Evolutionary conservation across 2,888 invertebrate species (phyloP), one percentile per base, ranked within the genome.

Genomic region (Hermaeophaga mercurialis): DNA sequence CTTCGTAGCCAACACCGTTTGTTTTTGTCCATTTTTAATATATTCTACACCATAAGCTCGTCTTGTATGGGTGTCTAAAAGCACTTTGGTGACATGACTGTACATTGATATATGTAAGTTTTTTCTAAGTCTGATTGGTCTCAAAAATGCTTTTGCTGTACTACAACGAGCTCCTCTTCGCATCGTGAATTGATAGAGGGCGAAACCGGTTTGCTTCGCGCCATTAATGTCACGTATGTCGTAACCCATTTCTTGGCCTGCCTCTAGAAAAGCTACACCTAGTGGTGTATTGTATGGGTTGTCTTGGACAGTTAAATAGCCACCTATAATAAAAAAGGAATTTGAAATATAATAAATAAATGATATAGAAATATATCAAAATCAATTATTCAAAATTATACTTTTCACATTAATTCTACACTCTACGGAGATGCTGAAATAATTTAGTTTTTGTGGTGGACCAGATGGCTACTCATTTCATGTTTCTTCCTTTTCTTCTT

Each of bases 161-260:
- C 92, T 92, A 71, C 91, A 91, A 54, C 94, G 82, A 0, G 90
- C 84, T 0, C 89, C 94, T 53, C 93, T 80, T 54, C 94, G 80
- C 85, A 94, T 91, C n/a, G 93, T 94, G 73, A 86, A 92, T 77
- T 94, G 94, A 69, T 87, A 94, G 72, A 93, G 86, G 1, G 88
- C 87, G 72, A 90, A 93, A 5, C 93, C 94, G 0, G 94, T 92
- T 75, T 94, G 94, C 67, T 90, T 84, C 0, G 83, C 89, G 0
- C 93, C 94, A 72, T 95, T 95, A 0, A 92, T 83, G 76, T 95
- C 95, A 0, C 88, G 75, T 52, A 92, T 85, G 54, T 92, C 90
- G 77, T 94, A 94, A 17, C 94, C 94, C 89, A 93, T 90, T 76
- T 94, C 94, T 74, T 91, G 87, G n/a, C 90, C 94, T 0, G 93